A percentile compares a stretch with the other conserved stretches of the same genome.
Evolutionary conservation across 2,888 invertebrate species (phyloP).

Genomic region (Hofmannophila pseudospretella): DNA sequence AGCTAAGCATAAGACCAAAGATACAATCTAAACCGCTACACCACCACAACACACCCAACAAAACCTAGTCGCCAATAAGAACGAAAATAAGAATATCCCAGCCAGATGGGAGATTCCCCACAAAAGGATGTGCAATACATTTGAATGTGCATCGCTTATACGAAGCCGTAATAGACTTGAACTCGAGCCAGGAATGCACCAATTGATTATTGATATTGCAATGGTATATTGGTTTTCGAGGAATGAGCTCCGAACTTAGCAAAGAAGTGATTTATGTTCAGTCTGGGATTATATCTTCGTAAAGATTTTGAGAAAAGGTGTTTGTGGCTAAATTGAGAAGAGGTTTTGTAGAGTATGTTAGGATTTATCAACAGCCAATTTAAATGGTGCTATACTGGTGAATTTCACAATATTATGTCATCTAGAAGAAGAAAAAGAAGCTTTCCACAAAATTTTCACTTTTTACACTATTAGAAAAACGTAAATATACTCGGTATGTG

Average conservation of each 20-base stretch:
- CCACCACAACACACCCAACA: conserved; percentile 12
- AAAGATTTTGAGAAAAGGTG: background rate
- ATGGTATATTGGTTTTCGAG: conserved; percentile 32
- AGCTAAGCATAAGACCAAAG: too few relatives aligned
- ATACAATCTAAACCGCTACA: conserved; percentile 14
- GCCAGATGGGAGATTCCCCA: conserved; percentile 45
- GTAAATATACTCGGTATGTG: too few relatives aligned
- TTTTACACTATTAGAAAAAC: too few relatives aligned
- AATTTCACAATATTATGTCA: too few relatives aligned
- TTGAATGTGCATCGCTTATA: conserved; percentile 55
- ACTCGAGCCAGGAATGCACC: conserved; percentile 70
- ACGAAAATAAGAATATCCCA: conserved; percentile 19
- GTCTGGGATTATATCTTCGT: conserved; percentile 10
- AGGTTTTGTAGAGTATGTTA: too few relatives aligned
- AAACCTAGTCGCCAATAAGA: conserved; percentile 17
- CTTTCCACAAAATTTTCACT: too few relatives aligned
- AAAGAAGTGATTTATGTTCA: conserved; percentile 21
- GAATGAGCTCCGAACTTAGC: conserved; percentile 30
- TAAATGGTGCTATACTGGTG: too few relatives aligned
- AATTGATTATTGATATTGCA: conserved; percentile 77
- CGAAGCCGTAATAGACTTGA: conserved; percentile 68
- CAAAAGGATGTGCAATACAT: conserved; percentile 56
- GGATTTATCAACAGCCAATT: too few relatives aligned
- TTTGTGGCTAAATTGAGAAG: background rate
- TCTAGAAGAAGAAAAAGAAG: too few relatives aligned